Conservation (phyloP, 2,797 vertebrate species). For the Nannoperca obscura region DNA sequence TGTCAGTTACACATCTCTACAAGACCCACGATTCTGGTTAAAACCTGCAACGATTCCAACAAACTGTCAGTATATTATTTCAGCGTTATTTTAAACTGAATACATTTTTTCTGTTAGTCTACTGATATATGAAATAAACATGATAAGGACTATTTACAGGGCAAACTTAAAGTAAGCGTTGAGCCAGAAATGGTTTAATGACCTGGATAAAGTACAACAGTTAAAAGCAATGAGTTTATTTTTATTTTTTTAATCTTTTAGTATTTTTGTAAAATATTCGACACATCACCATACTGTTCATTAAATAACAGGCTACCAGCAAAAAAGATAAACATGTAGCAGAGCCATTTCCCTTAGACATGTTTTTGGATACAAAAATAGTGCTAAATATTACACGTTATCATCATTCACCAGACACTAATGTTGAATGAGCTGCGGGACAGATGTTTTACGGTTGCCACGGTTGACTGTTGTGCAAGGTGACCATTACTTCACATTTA, state of each 20-base stretch:
- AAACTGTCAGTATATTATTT: conserved; percentile 60
- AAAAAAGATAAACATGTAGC: conserved; percentile 71
- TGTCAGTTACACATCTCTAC: conserved; percentile 73
- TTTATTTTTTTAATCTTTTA: conserved; percentile 3
- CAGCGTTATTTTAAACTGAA: conserved; percentile 35
- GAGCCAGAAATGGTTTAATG: conserved; percentile 53
- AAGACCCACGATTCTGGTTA: conserved; percentile 49
- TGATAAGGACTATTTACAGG: conserved; percentile 66
- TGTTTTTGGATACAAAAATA: conserved; percentile 82
- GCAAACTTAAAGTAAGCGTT: conserved; percentile 36
- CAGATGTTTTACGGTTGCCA: conserved; percentile 26
- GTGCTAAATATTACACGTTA: conserved; percentile 78
- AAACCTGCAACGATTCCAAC: conserved; percentile 60
- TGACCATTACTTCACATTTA: conserved; percentile 14
- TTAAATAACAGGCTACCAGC: conserved; percentile 71
- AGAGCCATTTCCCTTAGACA: conserved; percentile 69
- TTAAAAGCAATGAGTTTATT: conserved; percentile 59
- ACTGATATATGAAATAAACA: conserved; percentile 57
- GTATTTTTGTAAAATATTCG: conserved; percentile 60
- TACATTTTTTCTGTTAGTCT: conserved; percentile 30
- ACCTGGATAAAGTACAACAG: conserved; percentile 66
- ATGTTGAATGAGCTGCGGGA: conserved; percentile 61
- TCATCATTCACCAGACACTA: conserved; percentile 70
- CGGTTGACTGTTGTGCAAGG: conserved; percentile 21
- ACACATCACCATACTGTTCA: conserved; percentile 75